Percentiles rank a stretch among this genome's conserved stretches.
These are phyloP conservation scores for Aleiodes alternator DNA, from an alignment of 2,888 invertebrate genomes.

Conservation along the genomic window DNA sequence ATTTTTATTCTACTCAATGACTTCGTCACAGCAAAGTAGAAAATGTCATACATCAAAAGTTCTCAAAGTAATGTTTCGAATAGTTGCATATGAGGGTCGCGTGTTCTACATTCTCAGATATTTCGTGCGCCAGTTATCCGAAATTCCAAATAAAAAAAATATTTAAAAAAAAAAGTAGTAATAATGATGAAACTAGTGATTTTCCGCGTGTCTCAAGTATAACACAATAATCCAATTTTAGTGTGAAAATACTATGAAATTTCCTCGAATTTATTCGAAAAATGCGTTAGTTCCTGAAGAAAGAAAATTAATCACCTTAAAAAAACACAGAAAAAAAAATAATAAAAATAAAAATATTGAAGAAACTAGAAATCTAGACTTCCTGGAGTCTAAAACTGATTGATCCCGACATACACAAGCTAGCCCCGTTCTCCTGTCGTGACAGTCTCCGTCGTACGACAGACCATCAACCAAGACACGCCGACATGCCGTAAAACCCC, in stretches of 20 bases:
- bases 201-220: conserved; percentile 33
- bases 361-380: not conserved
- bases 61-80: conserved; percentile 34
- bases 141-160: conserved; percentile 27
- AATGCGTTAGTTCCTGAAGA: not conserved
- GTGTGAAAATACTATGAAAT: not conserved
- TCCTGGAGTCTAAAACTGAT: not conserved
- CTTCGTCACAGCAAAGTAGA: conserved; percentile 1
- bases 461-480: conserved; percentile 44
- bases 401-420: not conserved
- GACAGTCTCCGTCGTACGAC: conserved; percentile 42
- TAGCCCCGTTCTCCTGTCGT: conserved; percentile 34
- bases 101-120: conserved; percentile 31
- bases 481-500: conserved; percentile 36
- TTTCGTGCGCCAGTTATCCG: conserved; percentile 42
- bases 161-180: not conserved
- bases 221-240: not conserved
- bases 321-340: not conserved
- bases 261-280: not conserved
- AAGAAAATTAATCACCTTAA: not conserved
- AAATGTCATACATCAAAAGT: conserved; percentile 10
- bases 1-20: not conserved
- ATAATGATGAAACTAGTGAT: conserved; percentile 12
- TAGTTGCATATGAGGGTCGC: conserved; percentile 47
- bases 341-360: not conserved